Percentiles rank a stretch among this genome's conserved stretches.
Evolutionary conservation across 2,113 vertebrate species (phyloP).

Genomic region (Trachemys scripta): DNA sequence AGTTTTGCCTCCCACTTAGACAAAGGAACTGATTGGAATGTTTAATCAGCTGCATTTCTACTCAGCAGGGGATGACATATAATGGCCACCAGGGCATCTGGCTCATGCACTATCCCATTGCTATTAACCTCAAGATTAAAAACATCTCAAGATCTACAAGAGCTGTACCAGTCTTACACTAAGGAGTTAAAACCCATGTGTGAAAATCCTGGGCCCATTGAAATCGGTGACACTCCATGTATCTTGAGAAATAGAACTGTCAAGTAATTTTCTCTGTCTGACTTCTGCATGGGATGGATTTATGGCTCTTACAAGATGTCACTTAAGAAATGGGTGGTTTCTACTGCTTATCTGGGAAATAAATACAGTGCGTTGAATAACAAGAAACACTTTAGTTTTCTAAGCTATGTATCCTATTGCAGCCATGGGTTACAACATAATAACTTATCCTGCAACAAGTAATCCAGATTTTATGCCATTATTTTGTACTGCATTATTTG

Average conservation of each 20-base stretch:
- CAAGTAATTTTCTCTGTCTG: background rate
- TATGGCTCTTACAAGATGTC: background rate
- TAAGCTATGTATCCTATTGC: background rate
- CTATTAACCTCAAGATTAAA: background rate
- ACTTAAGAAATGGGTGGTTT: background rate
- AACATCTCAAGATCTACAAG: fast-evolving
- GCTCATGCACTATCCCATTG: background rate
- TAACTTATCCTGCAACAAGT: background rate
- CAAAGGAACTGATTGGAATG: background rate
- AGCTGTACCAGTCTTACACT: background rate
- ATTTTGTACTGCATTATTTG: background rate
- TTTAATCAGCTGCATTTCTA: background rate
- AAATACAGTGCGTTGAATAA: background rate
- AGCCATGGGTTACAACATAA: fast-evolving
- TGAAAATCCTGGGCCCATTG: background rate
- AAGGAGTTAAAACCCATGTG: background rate
- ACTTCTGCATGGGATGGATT: background rate
- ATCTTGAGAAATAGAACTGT: background rate
- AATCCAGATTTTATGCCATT: background rate
- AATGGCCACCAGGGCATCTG: background rate
- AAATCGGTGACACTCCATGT: background rate
- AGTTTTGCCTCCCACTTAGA: background rate
- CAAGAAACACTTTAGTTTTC: background rate
- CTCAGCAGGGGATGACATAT: fast-evolving
- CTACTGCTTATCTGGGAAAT: background rate